These are phyloP conservation scores for Meles meles DNA, from an alignment of 2,113 vertebrate genomes.

Conservation along the genomic window DNA sequence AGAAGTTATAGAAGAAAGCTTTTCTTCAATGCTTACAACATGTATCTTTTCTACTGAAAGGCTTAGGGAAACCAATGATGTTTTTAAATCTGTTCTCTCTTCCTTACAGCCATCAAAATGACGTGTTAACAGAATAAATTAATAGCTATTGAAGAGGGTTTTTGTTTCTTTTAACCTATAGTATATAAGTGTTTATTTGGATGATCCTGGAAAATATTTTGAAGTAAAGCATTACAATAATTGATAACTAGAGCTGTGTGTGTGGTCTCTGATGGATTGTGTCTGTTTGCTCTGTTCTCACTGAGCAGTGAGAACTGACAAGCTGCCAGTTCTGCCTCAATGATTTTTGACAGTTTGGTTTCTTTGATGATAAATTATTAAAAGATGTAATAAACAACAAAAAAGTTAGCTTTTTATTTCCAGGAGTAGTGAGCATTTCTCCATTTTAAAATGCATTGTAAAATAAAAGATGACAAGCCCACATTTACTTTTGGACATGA, in stretches of 20 bases:
- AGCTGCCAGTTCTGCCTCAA: neutral
- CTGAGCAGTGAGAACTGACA: neutral
- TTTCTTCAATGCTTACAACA: neutral
- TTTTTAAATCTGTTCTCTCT: neutral
- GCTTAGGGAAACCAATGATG: neutral
- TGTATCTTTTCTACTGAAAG: neutral
- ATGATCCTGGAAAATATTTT: neutral
- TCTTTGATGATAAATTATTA: slow-evolving; percentile 56
- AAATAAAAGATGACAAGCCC: neutral
- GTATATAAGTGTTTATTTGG: neutral
- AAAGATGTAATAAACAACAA: neutral
- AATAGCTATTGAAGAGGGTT: neutral
- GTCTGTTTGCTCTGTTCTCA: neutral
- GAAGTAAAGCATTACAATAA: neutral
- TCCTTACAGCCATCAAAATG: neutral
- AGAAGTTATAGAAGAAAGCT: neutral
- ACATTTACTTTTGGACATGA: neutral
- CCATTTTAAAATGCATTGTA: neutral
- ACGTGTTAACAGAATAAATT: neutral
- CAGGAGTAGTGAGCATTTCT: neutral
- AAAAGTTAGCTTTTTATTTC: neutral
- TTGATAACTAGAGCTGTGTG: neutral
- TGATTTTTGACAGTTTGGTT: slow-evolving; percentile 22
- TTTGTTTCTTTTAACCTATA: neutral
- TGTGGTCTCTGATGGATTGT: neutral